phyloP scores from a whole-genome alignment of 2,888 invertebrate species.

The Exocentrus adspersus region DNA sequence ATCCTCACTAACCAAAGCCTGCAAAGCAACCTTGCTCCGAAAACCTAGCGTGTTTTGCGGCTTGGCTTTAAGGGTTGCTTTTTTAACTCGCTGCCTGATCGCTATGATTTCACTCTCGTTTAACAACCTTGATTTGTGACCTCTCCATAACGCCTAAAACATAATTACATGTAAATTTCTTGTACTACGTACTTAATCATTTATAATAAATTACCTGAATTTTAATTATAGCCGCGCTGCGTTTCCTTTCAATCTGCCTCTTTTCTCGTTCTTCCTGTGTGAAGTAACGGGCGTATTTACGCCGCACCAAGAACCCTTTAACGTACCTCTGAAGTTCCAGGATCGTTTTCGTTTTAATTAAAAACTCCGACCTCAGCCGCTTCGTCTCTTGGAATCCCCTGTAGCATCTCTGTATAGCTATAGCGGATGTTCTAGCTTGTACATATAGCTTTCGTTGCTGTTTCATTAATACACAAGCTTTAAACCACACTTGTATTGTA shows the following conservation, averaged over 20 bases:
- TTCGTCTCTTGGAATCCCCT: constrained; percentile 50
- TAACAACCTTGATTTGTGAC: constrained; percentile 54
- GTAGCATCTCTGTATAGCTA: constrained; percentile 64
- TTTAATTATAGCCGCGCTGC: constrained; percentile 67
- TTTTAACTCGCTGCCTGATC: constrained; percentile 55
- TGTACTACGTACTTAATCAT: constrained; percentile 1
- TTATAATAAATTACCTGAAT: constrained; percentile 68
- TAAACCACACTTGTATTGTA: constrained; percentile 16
- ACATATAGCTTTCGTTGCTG: constrained; percentile 59
- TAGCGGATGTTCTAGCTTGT: constrained; percentile 57
- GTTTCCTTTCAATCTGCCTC: constrained; percentile 61
- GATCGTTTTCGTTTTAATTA: constrained; percentile 50
- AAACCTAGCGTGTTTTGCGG: constrained; percentile 58
- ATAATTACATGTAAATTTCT: neutral
- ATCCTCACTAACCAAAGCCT: constrained; percentile 52
- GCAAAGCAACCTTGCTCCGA: constrained; percentile 56
- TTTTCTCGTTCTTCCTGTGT: constrained; percentile 54
- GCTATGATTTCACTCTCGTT: constrained; percentile 47
- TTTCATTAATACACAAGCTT: constrained; percentile 57
- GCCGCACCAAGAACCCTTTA: constrained; percentile 48
- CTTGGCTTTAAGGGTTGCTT: constrained; percentile 55
- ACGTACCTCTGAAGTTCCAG: constrained; percentile 61
- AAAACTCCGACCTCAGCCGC: constrained; percentile 45
- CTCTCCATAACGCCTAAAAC: constrained; percentile 62
- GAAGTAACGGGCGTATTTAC: constrained; percentile 48